Percentiles rank a stretch among this genome's conserved stretches.
phyloP scores from a whole-genome alignment of 2,797 vertebrate species.

The Tragelaphus oryx region DNA sequence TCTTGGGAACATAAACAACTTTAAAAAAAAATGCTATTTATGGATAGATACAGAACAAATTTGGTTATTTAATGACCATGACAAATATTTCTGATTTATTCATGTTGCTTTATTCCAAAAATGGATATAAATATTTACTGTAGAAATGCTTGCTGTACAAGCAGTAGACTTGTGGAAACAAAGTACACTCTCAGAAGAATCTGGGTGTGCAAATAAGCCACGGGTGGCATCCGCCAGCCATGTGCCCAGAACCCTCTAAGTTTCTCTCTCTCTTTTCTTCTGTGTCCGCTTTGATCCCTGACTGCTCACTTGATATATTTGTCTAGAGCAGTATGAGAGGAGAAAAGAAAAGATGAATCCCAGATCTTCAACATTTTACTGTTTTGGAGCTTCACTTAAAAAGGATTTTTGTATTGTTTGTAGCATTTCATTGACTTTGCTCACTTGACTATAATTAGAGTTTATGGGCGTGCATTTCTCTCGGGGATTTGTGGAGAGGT shows the following conservation, averaged over 20 bases:
- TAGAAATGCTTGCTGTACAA: not conserved
- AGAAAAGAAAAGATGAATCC: not conserved
- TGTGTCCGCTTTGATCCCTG: not conserved
- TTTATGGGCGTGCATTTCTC: not conserved
- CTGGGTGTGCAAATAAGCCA: not conserved
- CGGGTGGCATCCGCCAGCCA: not conserved
- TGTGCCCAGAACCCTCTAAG: not conserved
- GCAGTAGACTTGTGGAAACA: not conserved
- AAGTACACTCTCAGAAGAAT: not conserved
- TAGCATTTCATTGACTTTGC: not conserved
- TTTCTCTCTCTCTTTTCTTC: not conserved
- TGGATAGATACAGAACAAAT: not conserved
- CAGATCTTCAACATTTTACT: not conserved
- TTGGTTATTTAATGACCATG: not conserved
- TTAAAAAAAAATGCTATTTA: not conserved
- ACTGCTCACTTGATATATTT: conserved; percentile 3
- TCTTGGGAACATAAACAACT: not conserved
- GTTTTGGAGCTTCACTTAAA: not conserved
- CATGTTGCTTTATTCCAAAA: conserved; percentile 16
- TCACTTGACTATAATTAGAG: not conserved
- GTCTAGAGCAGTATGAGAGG: not conserved
- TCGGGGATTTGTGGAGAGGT: not conserved
- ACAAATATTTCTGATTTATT: not conserved
- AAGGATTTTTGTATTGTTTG: conserved; percentile 11
- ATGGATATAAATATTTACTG: conserved; percentile 6